These are phyloP conservation scores for Etheostoma perlongum DNA, from an alignment of 2,797 vertebrate species.

Conservation along the genomic window DNA sequence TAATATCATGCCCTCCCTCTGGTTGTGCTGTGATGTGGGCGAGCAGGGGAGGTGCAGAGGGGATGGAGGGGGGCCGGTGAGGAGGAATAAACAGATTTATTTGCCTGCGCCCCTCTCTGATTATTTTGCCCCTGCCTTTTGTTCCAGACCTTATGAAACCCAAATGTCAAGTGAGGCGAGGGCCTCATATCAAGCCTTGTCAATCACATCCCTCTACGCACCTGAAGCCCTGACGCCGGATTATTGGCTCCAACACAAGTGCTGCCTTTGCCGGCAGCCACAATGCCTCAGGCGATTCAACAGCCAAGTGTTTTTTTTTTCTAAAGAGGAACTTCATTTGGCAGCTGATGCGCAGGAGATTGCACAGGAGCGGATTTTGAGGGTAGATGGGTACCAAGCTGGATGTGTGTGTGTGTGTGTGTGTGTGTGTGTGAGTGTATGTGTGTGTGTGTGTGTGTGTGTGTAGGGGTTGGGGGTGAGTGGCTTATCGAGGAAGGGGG, in stretches of 20 bases:
- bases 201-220: constrained; percentile 93
- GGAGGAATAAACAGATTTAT: constrained; percentile 91
- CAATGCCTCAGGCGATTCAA: constrained; percentile 87
- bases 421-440: constrained; percentile 4
- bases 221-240: constrained; percentile 89
- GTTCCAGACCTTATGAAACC: constrained; percentile 93
- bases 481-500: constrained; percentile 60
- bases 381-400: constrained; percentile 55
- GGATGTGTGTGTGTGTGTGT: constrained; percentile 48
- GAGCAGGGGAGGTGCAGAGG: constrained; percentile 65
- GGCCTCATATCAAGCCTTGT: constrained; percentile 95
- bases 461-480: constrained; percentile 31
- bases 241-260: constrained; percentile 96
- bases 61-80: constrained; percentile 67
- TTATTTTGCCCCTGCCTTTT: constrained; percentile 87
- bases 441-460: constrained; percentile 43
- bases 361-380: constrained; percentile 81
- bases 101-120: constrained; percentile 88
- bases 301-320: constrained; percentile 79
- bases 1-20: constrained; percentile 77
- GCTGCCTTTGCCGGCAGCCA: constrained; percentile 87
- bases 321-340: constrained; percentile 95
- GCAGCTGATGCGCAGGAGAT: constrained; percentile 96
- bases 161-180: constrained; percentile 96
- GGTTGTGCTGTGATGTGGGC: constrained; percentile 72